Evolutionary conservation across 2,888 invertebrate species (phyloP).

Genomic region (Steromphala cineraria): DNA sequence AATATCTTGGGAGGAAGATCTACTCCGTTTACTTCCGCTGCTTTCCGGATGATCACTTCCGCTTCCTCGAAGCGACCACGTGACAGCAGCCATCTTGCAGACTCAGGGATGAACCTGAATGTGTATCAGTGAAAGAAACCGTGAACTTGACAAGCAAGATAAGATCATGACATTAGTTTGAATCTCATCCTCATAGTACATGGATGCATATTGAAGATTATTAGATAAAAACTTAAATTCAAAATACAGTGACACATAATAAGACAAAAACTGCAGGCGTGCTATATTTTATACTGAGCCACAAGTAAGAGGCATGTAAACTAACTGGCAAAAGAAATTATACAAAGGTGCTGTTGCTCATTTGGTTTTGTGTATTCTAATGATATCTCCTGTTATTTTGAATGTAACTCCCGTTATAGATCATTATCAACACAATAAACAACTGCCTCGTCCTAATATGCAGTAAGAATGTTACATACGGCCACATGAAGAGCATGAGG

Average conservation of each 20-base stretch:
- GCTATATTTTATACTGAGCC: no score
- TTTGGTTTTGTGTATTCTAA: no score
- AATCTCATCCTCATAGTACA: background rate
- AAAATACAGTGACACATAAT: no score
- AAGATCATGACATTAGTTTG: no score
- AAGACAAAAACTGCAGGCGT: no score
- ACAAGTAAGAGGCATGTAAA: no score
- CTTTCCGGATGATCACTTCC: slow-evolving; percentile 28
- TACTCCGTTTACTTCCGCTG: slow-evolving; percentile 34
- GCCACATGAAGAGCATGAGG: slow-evolving; percentile 49
- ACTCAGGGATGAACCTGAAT: slow-evolving; percentile 38
- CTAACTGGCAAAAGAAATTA: no score
- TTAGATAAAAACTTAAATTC: no score
- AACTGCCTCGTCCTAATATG: background rate
- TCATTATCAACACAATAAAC: no score
- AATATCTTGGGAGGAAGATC: slow-evolving; percentile 30
- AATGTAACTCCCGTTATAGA: no score
- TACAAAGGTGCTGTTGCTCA: no score
- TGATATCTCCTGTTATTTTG: no score
- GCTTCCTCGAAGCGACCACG: slow-evolving; percentile 30
- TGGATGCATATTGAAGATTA: background rate
- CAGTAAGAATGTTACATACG: slow-evolving; percentile 49
- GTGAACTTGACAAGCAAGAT: background rate
- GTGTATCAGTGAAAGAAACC: background rate
- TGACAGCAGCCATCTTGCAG: slow-evolving; percentile 40